These are phyloP conservation scores for Nymphalis urticae DNA, from an alignment of 2,888 invertebrate species.

Conservation along the genomic window DNA sequence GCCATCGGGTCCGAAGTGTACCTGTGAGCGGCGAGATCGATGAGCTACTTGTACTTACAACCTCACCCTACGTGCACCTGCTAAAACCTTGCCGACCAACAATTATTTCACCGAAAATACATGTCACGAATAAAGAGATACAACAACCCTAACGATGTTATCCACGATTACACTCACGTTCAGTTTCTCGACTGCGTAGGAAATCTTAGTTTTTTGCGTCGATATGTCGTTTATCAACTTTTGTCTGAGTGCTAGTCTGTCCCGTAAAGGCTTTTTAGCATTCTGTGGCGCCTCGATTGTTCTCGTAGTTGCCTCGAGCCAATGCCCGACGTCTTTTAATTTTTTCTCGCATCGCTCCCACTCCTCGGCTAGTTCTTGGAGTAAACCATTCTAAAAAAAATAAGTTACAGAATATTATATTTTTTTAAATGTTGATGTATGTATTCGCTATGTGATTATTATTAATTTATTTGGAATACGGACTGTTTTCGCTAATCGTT, in stretches of 20 bases:
- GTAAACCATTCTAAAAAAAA: slow-evolving; percentile 87
- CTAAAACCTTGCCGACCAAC: background rate
- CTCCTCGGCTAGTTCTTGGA: slow-evolving; percentile 96
- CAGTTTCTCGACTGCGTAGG: slow-evolving; percentile 93
- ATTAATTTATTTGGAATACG: slow-evolving; percentile 47
- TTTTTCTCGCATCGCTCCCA: slow-evolving; percentile 98
- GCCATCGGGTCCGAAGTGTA: slow-evolving; percentile 93
- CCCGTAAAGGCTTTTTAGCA: slow-evolving; percentile 92
- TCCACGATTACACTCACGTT: slow-evolving; percentile 82
- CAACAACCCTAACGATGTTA: background rate
- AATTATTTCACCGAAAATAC: background rate
- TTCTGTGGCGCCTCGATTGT: slow-evolving; percentile 90
- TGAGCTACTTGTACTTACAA: background rate
- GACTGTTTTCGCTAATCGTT: slow-evolving; percentile 92
- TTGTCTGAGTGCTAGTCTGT: slow-evolving; percentile 92
- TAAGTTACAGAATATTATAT: slow-evolving; percentile 19
- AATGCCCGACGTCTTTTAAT: slow-evolving; percentile 92
- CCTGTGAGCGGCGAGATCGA: slow-evolving; percentile 74
- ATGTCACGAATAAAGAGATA: background rate
- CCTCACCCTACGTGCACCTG: background rate
- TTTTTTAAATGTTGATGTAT: background rate
- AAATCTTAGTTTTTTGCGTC: slow-evolving; percentile 94
- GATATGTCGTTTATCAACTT: slow-evolving; percentile 93
- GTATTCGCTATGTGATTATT: too few relatives aligned
- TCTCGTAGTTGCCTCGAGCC: slow-evolving; percentile 93